Conservation (phyloP, 2,797 vertebrate genomes). For the Erpetoichthys calabaricus region DNA sequence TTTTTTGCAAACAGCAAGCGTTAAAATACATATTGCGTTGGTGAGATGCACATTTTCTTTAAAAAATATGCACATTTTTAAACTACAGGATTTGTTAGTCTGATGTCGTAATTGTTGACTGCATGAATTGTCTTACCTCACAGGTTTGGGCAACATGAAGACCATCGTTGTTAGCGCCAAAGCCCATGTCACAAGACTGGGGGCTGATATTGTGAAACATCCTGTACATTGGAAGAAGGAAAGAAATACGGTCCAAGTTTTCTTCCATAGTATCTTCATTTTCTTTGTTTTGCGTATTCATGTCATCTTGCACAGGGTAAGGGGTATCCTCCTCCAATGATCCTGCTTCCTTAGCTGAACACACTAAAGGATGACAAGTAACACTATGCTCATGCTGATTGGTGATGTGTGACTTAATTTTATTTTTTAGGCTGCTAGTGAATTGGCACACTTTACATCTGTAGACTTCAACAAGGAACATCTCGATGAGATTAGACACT, state of each 20-base stretch:
- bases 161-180: slow-evolving; percentile 19
- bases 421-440: slow-evolving; percentile 34
- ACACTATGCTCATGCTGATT: slow-evolving; percentile 18
- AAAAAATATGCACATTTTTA: too few species aligned
- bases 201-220: slow-evolving; percentile 41
- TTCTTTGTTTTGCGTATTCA: slow-evolving; percentile 33
- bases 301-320: slow-evolving; percentile 21
- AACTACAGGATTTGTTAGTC: too few species aligned
- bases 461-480: slow-evolving; percentile 43
- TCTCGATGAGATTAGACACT: slow-evolving; percentile 32
- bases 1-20: too few species aligned
- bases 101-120: too few species aligned
- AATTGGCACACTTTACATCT: slow-evolving; percentile 45
- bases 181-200: slow-evolving; percentile 31
- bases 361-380: slow-evolving; percentile 6
- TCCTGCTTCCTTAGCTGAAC: slow-evolving; percentile 16
- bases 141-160: slow-evolving; percentile 32
- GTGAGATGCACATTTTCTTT: too few species aligned
- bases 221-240: slow-evolving; percentile 36
- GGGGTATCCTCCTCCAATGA: slow-evolving; percentile 16
- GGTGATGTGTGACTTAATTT: slow-evolving; percentile 32
- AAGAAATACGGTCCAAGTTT: slow-evolving; percentile 25
- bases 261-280: slow-evolving; percentile 38
- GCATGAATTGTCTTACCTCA: slow-evolving; percentile 28
- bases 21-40: too few species aligned